Conservation (phyloP, 2,113 vertebrate genomes). For the Neofelis nebulosa region DNA sequence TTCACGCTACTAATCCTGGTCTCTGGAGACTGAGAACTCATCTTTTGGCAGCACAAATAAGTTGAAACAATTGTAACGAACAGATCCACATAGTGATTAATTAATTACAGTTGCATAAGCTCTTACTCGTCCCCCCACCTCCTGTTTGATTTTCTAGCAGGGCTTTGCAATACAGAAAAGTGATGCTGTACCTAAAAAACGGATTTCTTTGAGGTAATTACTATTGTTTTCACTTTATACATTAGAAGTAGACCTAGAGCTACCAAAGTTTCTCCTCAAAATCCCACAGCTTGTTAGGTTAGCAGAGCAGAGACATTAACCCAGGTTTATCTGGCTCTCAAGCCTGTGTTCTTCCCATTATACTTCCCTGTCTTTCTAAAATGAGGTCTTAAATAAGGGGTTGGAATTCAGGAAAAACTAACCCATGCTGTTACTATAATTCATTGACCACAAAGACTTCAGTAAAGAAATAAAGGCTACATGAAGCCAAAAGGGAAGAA, state of each 20-base stretch:
- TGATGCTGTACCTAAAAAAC: constrained; percentile 22
- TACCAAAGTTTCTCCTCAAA: neutral
- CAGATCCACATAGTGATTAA: constrained; percentile 64
- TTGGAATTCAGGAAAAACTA: neutral
- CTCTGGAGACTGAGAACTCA: constrained; percentile 66
- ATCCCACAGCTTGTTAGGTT: neutral
- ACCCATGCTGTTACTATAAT: neutral
- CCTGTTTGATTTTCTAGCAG: constrained; percentile 33
- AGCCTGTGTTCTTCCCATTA: neutral
- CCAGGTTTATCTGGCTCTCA: neutral
- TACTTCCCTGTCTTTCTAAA: constrained; percentile 30
- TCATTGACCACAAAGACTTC: neutral
- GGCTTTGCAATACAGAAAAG: neutral
- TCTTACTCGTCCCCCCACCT: neutral
- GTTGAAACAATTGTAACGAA: constrained; percentile 36
- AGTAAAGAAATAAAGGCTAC: neutral
- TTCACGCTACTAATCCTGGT: constrained; percentile 54
- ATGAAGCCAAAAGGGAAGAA: constrained; percentile 14
- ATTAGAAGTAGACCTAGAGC: constrained; percentile 15
- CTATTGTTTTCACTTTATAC: constrained; percentile 9
- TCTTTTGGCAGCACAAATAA: constrained; percentile 69
- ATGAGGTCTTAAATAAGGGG: constrained; percentile 44
- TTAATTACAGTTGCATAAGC: constrained; percentile 63
- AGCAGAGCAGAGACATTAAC: neutral
- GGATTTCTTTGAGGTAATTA: neutral